phyloP scores from a whole-genome alignment of 2,113 vertebrate genomes.

The Cyprinus carpio region DNA sequence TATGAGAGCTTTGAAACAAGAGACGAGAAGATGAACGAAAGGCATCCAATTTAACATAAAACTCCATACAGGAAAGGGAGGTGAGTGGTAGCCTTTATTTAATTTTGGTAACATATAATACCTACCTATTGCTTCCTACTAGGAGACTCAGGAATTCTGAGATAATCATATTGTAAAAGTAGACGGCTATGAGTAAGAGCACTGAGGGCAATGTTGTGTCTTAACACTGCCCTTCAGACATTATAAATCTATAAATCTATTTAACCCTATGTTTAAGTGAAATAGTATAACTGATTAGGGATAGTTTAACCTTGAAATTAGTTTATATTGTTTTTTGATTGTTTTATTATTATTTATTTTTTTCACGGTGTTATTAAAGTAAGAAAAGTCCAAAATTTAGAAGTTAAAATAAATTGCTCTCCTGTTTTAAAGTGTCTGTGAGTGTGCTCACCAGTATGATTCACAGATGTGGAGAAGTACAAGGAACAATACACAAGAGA shows the following conservation, averaged over 20 bases:
- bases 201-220: not conserved
- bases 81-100: slow-evolving; percentile 65
- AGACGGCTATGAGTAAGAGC: not conserved
- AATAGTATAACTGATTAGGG: not conserved
- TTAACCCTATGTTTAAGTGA: not conserved
- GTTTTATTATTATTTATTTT: too few species aligned
- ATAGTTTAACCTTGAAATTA: not conserved
- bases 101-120: slow-evolving; percentile 19
- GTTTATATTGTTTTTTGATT: not conserved
- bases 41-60: slow-evolving; percentile 81
- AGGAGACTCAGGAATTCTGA: not conserved
- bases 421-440: not conserved
- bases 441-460: not conserved
- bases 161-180: not conserved
- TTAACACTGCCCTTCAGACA: not conserved
- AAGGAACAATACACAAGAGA: slow-evolving; percentile 79
- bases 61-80: slow-evolving; percentile 68
- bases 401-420: not conserved
- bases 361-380: not conserved
- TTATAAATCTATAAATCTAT: too few species aligned
- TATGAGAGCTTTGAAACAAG: slow-evolving; percentile 89
- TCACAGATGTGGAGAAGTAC: slow-evolving; percentile 83
- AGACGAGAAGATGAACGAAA: slow-evolving; percentile 83
- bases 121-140: not conserved
- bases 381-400: not conserved